A percentile compares a stretch with the other conserved stretches of the same genome.
phyloP scores from a whole-genome alignment of 1,140 invertebrate genomes.

The Macrotrachela quadricornifera region DNA sequence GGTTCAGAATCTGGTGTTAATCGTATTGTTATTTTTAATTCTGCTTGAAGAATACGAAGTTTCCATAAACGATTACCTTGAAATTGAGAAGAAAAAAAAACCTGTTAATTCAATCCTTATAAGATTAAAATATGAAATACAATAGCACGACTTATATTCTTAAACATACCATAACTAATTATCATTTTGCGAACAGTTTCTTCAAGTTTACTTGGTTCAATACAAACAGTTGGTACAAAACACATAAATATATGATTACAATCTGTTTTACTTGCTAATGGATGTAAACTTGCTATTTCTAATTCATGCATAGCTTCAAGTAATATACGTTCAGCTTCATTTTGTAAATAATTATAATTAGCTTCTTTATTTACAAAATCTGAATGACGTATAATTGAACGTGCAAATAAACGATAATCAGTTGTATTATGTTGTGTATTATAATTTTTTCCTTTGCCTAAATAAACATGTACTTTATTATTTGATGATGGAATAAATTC shows the following conservation, averaged over 20 bases:
- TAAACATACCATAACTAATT: slow-evolving; percentile 62
- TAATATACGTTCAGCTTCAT: slow-evolving; percentile 83
- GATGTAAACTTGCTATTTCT: slow-evolving; percentile 87
- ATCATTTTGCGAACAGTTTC: slow-evolving; percentile 89
- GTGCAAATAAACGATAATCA: slow-evolving; percentile 87
- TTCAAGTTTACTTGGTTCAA: slow-evolving; percentile 44
- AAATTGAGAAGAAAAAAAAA: too few relatives aligned
- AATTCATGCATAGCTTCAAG: slow-evolving; percentile 88
- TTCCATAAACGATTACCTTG: slow-evolving; percentile 57
- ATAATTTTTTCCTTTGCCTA: slow-evolving; percentile 67
- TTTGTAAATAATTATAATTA: slow-evolving; percentile 88
- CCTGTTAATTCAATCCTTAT: too few relatives aligned
- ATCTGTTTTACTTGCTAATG: slow-evolving; percentile 57
- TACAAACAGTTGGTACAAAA: slow-evolving; percentile 59
- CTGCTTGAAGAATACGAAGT: slow-evolving; percentile 61
- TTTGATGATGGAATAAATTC: slow-evolving; percentile 76
- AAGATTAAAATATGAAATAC: too few relatives aligned
- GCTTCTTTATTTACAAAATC: slow-evolving; percentile 93
- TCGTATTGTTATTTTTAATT: slow-evolving; percentile 56
- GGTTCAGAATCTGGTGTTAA: slow-evolving; percentile 34
- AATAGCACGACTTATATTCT: too few relatives aligned
- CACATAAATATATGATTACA: slow-evolving; percentile 98
- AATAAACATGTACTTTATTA: slow-evolving; percentile 90
- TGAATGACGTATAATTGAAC: slow-evolving; percentile 85
- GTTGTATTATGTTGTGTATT: slow-evolving; percentile 35